Percentiles rank a stretch among this genome's conserved stretches.
phyloP scores from a whole-genome alignment of 2,888 invertebrate species.

The Meteorus cinctellus region DNA sequence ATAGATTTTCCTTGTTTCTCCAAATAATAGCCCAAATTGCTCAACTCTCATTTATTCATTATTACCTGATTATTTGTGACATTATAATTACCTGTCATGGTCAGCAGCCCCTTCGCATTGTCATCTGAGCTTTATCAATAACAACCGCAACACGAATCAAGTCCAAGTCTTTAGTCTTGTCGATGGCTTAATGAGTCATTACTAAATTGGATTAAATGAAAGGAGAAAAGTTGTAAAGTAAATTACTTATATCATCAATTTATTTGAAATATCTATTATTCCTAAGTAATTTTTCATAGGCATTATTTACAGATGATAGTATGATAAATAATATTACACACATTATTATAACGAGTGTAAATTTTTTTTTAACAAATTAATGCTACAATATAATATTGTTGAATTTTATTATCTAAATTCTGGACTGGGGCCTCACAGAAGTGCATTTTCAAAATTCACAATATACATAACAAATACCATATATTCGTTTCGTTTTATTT shows the following conservation, averaged over 20 bases:
- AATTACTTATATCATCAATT: conserved; percentile 68
- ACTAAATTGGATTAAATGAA: not conserved
- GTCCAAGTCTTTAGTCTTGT: too few species aligned
- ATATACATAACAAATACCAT: conserved; percentile 52
- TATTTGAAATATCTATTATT: conserved; percentile 71
- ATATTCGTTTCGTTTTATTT: conserved; percentile 45
- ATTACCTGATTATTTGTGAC: too few species aligned
- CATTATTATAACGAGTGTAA: conserved; percentile 67
- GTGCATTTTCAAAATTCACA: conserved; percentile 59
- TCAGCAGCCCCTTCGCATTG: too few species aligned
- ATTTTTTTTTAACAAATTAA: conserved; percentile 70
- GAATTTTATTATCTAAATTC: conserved; percentile 54
- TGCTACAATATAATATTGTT: conserved; percentile 62
- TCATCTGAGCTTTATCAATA: too few species aligned
- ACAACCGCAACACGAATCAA: too few species aligned
- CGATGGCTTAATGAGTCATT: not conserved
- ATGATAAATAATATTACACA: conserved; percentile 72
- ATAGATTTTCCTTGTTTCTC: too few species aligned
- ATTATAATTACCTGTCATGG: too few species aligned
- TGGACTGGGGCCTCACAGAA: conserved; percentile 66
- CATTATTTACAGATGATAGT: conserved; percentile 71
- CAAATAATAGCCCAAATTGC: too few species aligned
- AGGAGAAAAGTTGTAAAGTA: conserved; percentile 31
- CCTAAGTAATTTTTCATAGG: conserved; percentile 65
- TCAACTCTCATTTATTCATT: too few species aligned